These are phyloP conservation scores for Chunga burmeisteri DNA, from an alignment of 2,113 vertebrate species.

Conservation along the genomic window DNA sequence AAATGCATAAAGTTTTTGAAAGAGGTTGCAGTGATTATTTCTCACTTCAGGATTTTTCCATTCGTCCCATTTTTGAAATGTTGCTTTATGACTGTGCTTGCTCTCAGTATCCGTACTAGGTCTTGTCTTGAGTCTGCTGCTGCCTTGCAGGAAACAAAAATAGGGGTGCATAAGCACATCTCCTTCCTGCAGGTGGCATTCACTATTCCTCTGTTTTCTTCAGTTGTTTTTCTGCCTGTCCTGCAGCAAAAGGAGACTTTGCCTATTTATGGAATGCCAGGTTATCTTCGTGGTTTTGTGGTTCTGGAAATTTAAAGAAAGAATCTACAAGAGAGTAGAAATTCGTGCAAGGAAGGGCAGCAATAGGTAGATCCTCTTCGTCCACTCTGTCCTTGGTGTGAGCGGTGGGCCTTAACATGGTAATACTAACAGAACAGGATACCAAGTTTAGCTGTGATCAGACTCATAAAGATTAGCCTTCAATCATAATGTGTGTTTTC, in stretches of 20 bases:
- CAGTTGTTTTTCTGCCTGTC: not conserved
- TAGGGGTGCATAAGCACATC: not conserved
- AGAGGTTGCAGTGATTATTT: not conserved
- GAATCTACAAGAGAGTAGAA: not conserved
- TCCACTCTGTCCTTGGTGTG: not conserved
- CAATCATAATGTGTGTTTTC: fast-evolving
- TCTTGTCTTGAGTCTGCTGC: not conserved
- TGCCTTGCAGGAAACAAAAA: not conserved
- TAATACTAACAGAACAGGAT: no score
- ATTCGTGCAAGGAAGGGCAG: not conserved
- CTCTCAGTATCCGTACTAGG: fast-evolving
- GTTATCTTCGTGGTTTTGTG: not conserved
- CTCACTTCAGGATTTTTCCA: not conserved
- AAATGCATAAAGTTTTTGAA: not conserved
- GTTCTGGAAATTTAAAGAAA: not conserved
- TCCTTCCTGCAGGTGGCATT: not conserved
- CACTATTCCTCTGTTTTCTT: not conserved
- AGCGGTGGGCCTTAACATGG: not conserved
- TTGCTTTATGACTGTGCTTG: not conserved
- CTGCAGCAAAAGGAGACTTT: not conserved
- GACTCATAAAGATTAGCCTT: not conserved
- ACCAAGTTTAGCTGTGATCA: fast-evolving
- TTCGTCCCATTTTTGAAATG: not conserved
- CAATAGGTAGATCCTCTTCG: not conserved
- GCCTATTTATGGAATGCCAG: not conserved